Conservation (phyloP, 2,113 vertebrate genomes). For the Prunella fulvescens region DNA sequence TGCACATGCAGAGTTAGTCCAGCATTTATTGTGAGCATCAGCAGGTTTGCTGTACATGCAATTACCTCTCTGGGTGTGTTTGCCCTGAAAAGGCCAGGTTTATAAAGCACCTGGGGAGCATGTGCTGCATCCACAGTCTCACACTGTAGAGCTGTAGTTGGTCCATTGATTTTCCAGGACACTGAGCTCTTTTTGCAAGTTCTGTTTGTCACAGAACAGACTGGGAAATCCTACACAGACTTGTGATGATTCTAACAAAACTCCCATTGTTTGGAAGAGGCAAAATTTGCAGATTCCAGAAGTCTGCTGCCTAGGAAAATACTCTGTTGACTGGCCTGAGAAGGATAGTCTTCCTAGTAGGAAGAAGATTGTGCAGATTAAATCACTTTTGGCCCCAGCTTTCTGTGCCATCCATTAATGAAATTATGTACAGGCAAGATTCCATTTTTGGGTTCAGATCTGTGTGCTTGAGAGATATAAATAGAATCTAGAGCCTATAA, state of each 20-base stretch:
- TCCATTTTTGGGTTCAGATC: background rate
- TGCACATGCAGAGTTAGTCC: background rate
- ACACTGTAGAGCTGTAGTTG: background rate
- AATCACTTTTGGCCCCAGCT: background rate
- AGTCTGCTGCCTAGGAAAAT: background rate
- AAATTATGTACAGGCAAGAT: background rate
- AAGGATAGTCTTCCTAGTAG: background rate
- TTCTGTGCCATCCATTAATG: background rate
- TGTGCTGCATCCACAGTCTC: background rate
- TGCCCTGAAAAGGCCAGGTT: background rate
- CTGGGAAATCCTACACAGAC: background rate
- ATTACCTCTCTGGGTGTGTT: background rate
- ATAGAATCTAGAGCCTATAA: background rate
- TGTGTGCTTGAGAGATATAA: background rate
- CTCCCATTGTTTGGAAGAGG: background rate
- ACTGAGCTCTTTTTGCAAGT: background rate
- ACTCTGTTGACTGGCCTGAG: background rate
- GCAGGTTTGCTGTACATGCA: background rate
- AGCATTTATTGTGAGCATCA: background rate
- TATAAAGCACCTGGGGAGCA: background rate
- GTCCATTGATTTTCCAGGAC: background rate
- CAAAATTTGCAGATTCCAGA: background rate
- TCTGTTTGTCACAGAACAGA: background rate
- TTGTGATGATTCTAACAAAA: background rate
- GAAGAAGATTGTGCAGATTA: background rate